phyloP scores from a whole-genome alignment of 2,113 vertebrate species.

The Actinemys pallida region DNA sequence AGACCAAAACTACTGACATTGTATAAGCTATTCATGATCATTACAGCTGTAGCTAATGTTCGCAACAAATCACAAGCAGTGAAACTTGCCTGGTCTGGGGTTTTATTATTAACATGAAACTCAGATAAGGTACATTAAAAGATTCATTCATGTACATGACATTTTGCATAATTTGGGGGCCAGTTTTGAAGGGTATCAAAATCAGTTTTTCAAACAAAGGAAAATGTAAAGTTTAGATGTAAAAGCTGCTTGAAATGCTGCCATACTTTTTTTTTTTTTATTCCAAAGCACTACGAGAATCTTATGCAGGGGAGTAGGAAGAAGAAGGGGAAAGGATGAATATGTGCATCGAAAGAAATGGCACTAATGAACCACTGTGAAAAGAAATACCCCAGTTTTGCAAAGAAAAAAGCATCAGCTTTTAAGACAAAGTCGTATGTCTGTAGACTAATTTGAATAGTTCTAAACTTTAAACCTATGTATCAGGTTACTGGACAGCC shows the following conservation, averaged over 20 bases:
- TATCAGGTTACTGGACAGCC: neutral
- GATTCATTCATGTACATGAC: neutral
- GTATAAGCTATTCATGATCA: neutral
- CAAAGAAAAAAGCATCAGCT: neutral
- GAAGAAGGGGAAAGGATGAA: neutral
- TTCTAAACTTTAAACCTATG: neutral
- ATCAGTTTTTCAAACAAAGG: neutral
- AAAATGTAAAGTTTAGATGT: neutral
- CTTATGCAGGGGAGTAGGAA: rapidly evolving
- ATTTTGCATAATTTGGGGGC: neutral
- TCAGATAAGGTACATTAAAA: neutral
- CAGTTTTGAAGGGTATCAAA: neutral
- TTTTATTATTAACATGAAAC: neutral
- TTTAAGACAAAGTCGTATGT: neutral
- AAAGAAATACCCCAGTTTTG: neutral
- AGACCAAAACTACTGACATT: constrained; percentile 44
- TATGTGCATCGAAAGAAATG: neutral
- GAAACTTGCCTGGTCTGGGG: neutral
- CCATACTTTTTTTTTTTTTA: neutral
- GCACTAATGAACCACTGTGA: rapidly evolving
- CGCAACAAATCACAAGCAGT: neutral
- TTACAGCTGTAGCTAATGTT: neutral
- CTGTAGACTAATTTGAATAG: neutral
- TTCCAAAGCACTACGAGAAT: neutral
- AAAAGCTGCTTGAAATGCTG: neutral